Conservation (phyloP, 2,113 vertebrate genomes). For the Cryptotis parvus region DNA sequence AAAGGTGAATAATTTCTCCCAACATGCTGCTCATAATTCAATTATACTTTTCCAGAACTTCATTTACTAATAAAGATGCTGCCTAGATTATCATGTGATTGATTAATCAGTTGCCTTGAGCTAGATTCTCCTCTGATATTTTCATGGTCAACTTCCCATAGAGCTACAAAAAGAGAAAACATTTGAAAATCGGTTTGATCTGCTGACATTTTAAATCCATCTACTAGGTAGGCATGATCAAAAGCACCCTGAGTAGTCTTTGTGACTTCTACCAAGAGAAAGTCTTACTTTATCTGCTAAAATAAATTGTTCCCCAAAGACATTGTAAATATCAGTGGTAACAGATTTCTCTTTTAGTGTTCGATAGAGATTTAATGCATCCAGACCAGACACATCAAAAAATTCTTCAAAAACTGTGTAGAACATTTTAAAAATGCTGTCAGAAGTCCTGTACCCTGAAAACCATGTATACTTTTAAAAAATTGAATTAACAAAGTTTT, state of each 20-base stretch:
- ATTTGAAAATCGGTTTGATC: conserved; percentile 55
- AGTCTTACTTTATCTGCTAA: conserved; percentile 34
- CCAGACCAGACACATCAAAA: conserved; percentile 25
- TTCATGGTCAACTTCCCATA: conserved; percentile 60
- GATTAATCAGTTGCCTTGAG: conserved; percentile 55
- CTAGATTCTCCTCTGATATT: conserved; percentile 53
- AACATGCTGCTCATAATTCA: neutral
- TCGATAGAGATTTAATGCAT: conserved; percentile 24
- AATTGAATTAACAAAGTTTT: too few relatives aligned
- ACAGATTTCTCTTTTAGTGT: conserved; percentile 32
- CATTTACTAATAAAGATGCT: conserved; percentile 11
- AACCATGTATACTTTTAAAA: neutral
- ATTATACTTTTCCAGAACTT: neutral
- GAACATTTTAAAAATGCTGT: neutral
- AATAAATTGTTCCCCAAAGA: conserved; percentile 51
- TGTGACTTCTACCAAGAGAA: conserved; percentile 58
- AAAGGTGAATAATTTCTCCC: neutral
- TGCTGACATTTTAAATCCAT: conserved; percentile 65
- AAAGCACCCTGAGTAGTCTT: conserved; percentile 47
- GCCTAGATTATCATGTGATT: conserved; percentile 52
- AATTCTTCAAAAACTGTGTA: conserved; percentile 30
- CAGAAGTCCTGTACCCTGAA: conserved; percentile 8
- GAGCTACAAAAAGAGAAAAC: conserved; percentile 66
- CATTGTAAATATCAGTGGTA: conserved; percentile 25
- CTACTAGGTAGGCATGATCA: conserved; percentile 51